Percentiles rank a stretch among this genome's conserved stretches.
Conservation (phyloP, 1,140 invertebrate species). For the Drosophila nebulosa region DNA sequence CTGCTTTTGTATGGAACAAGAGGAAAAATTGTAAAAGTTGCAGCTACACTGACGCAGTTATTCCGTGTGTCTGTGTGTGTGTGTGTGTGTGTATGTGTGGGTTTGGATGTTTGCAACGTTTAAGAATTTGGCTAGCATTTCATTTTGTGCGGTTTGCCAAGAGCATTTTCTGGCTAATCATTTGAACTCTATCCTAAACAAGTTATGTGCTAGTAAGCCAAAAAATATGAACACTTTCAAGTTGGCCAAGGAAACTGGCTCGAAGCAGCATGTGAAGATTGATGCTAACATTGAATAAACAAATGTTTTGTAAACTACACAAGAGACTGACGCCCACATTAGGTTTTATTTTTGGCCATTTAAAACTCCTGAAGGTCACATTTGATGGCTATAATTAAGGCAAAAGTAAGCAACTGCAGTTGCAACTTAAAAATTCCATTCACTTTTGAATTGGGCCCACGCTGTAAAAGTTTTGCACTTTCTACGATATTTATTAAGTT, state of each 20-base stretch:
- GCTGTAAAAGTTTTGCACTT: not conserved
- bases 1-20: too few relatives aligned
- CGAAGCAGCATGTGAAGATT: not conserved
- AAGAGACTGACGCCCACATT: not conserved
- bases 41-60: not conserved
- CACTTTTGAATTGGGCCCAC: not conserved
- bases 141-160: slow-evolving; percentile 16
- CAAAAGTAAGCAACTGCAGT: not conserved
- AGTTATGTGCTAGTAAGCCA: slow-evolving; percentile 26
- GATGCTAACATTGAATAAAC: not conserved
- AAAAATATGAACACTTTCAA: not conserved
- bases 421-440: not conserved
- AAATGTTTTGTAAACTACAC: not conserved
- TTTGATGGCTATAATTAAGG: not conserved
- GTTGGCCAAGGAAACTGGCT: not conserved
- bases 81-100: too few relatives aligned
- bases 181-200: slow-evolving; percentile 45
- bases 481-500: not conserved
- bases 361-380: not conserved
- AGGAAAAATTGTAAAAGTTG: too few relatives aligned
- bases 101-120: not conserved
- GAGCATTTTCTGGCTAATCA: slow-evolving; percentile 27
- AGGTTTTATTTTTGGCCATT: not conserved
- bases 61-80: not conserved
- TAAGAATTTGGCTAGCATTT: slow-evolving; percentile 25